Conservation (phyloP, 2,888 invertebrate species). For the Strigamia crassipes region DNA sequence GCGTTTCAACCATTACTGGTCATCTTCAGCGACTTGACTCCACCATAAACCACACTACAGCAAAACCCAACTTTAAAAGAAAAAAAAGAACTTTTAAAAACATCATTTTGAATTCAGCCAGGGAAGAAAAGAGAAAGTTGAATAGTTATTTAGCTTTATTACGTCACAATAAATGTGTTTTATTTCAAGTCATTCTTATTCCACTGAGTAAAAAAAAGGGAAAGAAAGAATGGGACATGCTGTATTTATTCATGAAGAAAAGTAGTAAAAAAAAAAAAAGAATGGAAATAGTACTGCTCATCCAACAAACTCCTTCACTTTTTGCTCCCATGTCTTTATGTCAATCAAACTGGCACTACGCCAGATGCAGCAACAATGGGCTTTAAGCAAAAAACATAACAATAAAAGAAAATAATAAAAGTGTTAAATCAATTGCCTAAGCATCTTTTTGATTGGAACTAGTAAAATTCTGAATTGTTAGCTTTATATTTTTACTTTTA, state of each 20-base stretch:
- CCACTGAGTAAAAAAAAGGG: neutral
- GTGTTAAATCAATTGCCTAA: neutral
- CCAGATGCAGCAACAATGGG: neutral
- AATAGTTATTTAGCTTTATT: neutral
- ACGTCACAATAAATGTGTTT: neutral
- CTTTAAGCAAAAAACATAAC: neutral
- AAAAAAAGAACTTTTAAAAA: no score
- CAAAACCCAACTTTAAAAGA: no score
- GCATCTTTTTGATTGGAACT: neutral
- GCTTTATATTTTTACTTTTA: neutral
- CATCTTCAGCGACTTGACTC: no score
- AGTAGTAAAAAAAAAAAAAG: neutral
- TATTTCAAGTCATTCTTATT: neutral
- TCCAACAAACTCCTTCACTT: neutral
- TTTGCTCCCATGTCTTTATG: neutral
- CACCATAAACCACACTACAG: no score
- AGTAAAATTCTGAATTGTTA: neutral
- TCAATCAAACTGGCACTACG: neutral
- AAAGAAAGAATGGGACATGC: neutral
- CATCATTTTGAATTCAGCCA: no score
- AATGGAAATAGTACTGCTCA: neutral
- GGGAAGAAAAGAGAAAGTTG: neutral
- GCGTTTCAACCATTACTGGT: no score
- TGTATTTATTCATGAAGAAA: neutral
- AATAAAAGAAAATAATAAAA: neutral